Evolutionary conservation across 2,113 vertebrate genomes (phyloP).

Genomic region (Orthonyx spaldingii): DNA sequence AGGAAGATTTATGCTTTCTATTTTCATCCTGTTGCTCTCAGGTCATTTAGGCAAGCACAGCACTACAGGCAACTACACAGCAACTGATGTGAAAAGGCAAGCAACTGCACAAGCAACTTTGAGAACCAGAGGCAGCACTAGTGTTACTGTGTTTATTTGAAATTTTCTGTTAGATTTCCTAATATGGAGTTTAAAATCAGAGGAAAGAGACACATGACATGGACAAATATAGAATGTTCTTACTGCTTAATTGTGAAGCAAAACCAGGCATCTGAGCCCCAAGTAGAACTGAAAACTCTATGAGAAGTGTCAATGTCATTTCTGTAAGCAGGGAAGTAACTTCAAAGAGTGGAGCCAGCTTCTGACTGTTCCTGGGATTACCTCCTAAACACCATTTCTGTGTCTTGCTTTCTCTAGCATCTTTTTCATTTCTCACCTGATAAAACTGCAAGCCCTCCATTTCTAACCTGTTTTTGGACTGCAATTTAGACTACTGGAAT

Average conservation of each 20-base stretch:
- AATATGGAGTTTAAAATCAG: background rate
- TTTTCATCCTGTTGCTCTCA: background rate
- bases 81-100: background rate
- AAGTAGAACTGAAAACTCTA: background rate
- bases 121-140: background rate
- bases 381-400: background rate
- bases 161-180: background rate
- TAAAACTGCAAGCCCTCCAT: background rate
- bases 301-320: background rate
- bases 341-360: background rate
- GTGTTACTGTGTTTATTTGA: background rate
- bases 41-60: background rate
- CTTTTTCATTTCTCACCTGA: background rate
- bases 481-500: background rate
- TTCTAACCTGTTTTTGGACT: background rate
- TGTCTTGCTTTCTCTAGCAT: background rate
- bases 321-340: background rate
- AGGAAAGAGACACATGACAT: background rate
- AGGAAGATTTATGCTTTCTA: background rate
- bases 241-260: background rate
- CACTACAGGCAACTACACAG: background rate
- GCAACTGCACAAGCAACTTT: fast-evolving
- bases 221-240: background rate
- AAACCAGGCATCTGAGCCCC: background rate
- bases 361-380: background rate